Percentiles rank a stretch among this genome's conserved stretches.
These are phyloP conservation scores for Pyxicephalus adspersus DNA, from an alignment of 2,113 vertebrate species.

Conservation along the genomic window DNA sequence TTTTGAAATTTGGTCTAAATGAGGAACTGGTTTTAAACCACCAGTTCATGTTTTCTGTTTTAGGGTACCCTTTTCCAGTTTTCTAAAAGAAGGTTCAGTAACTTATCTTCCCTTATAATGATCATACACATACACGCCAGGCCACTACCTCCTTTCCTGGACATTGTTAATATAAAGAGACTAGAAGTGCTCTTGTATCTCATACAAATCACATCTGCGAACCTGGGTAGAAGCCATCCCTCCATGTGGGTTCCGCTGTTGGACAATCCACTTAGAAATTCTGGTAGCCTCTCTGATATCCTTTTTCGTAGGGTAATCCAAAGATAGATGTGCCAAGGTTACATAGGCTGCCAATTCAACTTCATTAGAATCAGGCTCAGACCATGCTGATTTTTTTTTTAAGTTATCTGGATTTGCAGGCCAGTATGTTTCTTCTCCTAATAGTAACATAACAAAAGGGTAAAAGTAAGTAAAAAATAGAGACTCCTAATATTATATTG, in stretches of 20 bases:
- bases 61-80: no score
- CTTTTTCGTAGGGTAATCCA: neutral
- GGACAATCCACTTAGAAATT: neutral
- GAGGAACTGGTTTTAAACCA: no score
- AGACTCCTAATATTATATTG: no score
- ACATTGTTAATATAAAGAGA: no score
- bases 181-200: no score
- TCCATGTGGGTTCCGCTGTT: slow-evolving; percentile 18
- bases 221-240: slow-evolving; percentile 25
- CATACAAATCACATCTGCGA: neutral
- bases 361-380: slow-evolving; percentile 27
- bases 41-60: no score
- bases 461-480: no score
- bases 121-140: no score
- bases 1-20: no score
- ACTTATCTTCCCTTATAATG: no score
- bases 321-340: neutral
- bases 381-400: neutral
- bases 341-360: slow-evolving; percentile 24
- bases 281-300: slow-evolving; percentile 1
- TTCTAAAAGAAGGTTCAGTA: no score
- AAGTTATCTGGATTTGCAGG: neutral
- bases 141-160: no score
- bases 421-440: slow-evolving; percentile 34
- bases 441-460: neutral